Evolutionary conservation across 1,140 invertebrate species (phyloP).

Genomic region (Platorchestia sp.): DNA sequence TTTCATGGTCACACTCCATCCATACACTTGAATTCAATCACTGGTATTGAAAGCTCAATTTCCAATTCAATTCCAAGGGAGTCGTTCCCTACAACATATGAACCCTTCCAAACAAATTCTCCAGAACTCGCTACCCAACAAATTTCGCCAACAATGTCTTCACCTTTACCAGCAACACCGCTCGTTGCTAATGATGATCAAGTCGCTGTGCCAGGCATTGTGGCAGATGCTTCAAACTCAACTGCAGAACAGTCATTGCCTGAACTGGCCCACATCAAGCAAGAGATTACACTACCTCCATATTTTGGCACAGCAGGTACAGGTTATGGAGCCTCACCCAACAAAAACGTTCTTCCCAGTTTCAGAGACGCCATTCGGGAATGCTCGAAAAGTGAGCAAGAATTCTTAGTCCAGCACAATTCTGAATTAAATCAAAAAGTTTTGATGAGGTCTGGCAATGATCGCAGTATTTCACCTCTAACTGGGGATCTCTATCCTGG

Average conservation of each 20-base stretch:
- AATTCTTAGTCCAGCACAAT: not conserved
- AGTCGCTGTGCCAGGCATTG: not conserved
- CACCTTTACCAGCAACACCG: not conserved
- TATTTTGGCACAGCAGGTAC: not conserved
- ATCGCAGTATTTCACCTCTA: constrained; percentile 31
- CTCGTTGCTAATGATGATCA: not conserved
- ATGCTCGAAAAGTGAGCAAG: not conserved
- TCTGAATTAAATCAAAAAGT: not conserved
- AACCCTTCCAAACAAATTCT: not conserved
- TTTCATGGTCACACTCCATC: not conserved
- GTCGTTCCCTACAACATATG: not conserved
- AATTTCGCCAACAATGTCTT: not conserved
- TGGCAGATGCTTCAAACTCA: not conserved
- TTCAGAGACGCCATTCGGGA: constrained; percentile 19
- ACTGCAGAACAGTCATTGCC: not conserved
- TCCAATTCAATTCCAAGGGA: not conserved
- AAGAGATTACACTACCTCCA: not conserved
- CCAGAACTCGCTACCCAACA: not conserved
- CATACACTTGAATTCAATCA: not conserved
- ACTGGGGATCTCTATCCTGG: constrained; percentile 39
- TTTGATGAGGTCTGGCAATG: constrained; percentile 28
- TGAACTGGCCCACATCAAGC: not conserved
- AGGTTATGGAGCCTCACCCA: not conserved
- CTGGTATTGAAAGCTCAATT: not conserved
- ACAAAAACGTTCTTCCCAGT: constrained; percentile 2